Base-by-base conservation (phyloP, 1,140 invertebrate genomes). In the Micrasema minimum region DNA sequence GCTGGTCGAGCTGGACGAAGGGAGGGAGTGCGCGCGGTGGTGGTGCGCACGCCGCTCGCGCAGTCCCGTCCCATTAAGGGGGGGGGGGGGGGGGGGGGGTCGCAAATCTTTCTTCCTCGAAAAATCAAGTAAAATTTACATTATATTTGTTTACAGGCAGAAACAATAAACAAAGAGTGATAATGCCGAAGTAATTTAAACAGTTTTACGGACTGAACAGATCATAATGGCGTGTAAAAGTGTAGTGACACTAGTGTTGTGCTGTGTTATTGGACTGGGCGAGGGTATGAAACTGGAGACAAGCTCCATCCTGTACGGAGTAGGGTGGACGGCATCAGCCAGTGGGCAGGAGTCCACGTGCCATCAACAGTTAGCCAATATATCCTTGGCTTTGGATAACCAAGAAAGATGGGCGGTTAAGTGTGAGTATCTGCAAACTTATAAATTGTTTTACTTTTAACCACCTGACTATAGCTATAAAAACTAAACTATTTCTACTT, bases 391-490 rank as follows among this genome's bases (percentile, higher is more conserved):
- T 16, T 16, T 72, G 1, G 31, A 61, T 18, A 41, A 43, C 12
- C 65, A 23, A 38, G 50, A 61, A 10, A 67, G 70, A 67, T 72
- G 70, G 70, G 70, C 70, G 9, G 11, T 72, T 2, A 72, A 67
- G 51, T 38, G 70, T 72, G 46, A 66, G 70, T 14, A 31, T 38
- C 12, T 38, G 41, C n/a, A 2, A 5, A 18, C n/a, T 66, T 66
- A 37, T 26, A 43, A 14, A 45, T 2, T 45, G n/a, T 45, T 45
- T 45, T 5, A 5, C 11, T 43, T 5, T 43, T 43, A 5, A 5
- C n/a, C n/a, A n/a, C n/a, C n/a, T n/a, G n/a, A n/a, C n/a, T n/a
- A n/a, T n/a, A n/a, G n/a, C n/a, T n/a, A n/a, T n/a, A n/a, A n/a
- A n/a, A n/a, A n/a, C n/a, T n/a, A n/a, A n/a, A n/a, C n/a, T n/a